Evolutionary conservation across 2,888 invertebrate genomes (phyloP), one percentile per base, ranked within the genome.

Genomic region (Lochmaea crataegi): DNA sequence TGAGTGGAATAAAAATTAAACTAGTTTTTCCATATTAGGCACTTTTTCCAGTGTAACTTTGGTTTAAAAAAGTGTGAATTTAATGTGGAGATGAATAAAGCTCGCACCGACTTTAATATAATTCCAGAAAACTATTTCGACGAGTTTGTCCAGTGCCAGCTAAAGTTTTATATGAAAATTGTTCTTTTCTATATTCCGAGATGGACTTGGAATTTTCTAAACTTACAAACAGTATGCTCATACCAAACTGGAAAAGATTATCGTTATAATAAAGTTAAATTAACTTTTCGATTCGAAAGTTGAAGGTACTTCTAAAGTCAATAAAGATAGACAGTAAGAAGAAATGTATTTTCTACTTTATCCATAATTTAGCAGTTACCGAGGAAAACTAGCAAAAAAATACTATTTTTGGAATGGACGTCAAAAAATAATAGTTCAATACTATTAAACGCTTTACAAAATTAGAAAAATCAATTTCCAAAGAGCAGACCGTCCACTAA

Each of bases 41-140:
- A n/a, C n/a, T n/a, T n/a, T n/a, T n/a, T n/a, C n/a, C n/a, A n/a
- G n/a, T n/a, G n/a, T n/a, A 22, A 22, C 22, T 2, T 22, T 22
- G 22, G 26, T 32, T 32, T 3, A 4, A 32, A 32, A 32, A 32
- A 32, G 56, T 63, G 58, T 57, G 53, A 18, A 60, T 22, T 61
- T 53, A 11, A 32, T 51, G 22, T 10, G 22, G 42, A 66, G 65
- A 56, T 56, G 22, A 56, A 69, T 69, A 68, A 65, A 75, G 72
- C 65, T 75, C 69, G 57, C 66, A 53, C 64, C n/a, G 72, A 72
- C 41, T 75, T 71, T 65, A 68, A 68, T 68, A 60, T 58, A 67
- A 61, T 67, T 56, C 16, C 18, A 58, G 58, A 58, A 45, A 68
- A 58, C 56, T 67, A 67, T 67, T 42, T 58, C 56, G 48, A 57